Evolutionary conservation across 2,113 vertebrate species (phyloP).

Genomic region (Danio rerio): DNA sequence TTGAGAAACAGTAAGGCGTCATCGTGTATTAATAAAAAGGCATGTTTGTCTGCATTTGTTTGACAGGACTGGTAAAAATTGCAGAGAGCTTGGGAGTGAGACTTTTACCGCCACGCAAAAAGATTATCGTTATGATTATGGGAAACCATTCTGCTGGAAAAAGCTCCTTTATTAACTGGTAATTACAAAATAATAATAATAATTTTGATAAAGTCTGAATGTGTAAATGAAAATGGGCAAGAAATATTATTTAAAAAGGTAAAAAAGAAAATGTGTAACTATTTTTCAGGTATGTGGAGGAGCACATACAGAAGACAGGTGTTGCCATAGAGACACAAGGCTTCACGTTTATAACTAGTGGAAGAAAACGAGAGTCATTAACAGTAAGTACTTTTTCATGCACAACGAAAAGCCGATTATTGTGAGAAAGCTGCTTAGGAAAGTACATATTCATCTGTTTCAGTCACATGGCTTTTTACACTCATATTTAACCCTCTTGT

Average conservation of each 20-base stretch:
- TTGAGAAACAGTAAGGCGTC: not conserved
- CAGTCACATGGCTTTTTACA: not conserved
- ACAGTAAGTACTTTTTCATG: conserved; percentile 68
- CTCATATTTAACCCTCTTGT: not conserved
- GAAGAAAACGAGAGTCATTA: conserved; percentile 80
- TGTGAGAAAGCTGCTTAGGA: not conserved
- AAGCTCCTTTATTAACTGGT: conserved; percentile 84
- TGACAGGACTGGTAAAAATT: conserved; percentile 77
- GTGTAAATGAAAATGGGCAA: not conserved
- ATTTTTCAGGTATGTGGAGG: conserved; percentile 78
- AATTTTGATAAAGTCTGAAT: no score
- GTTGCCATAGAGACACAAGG: conserved; percentile 84
- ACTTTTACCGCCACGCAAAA: conserved; percentile 78
- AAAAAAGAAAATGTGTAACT: not conserved
- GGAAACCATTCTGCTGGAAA: conserved; percentile 83
- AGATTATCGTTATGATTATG: conserved; percentile 82
- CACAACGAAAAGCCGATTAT: not conserved
- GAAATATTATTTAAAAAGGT: not conserved
- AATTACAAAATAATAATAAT: conserved; percentile 44
- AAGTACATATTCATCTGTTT: not conserved
- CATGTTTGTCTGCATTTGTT: not conserved
- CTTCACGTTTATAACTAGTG: conserved; percentile 82
- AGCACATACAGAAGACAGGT: conserved; percentile 82
- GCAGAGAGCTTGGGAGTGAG: conserved; percentile 72
- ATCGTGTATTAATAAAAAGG: not conserved